These are phyloP conservation scores for Thyatira batis DNA, from an alignment of 2,888 invertebrate genomes.

Conservation along the genomic window DNA sequence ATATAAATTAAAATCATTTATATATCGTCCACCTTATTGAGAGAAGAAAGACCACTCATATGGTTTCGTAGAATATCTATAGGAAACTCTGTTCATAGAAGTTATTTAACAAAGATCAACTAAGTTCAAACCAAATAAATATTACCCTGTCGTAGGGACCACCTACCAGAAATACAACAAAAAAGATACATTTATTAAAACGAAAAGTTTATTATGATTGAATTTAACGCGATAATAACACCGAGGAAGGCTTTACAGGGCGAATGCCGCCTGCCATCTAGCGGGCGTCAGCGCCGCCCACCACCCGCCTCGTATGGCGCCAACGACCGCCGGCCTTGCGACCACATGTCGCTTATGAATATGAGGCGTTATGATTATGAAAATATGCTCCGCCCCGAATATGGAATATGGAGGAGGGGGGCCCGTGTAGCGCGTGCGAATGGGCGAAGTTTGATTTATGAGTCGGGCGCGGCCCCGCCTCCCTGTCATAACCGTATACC, in stretches of 20 bases:
- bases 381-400: slow-evolving; percentile 83
- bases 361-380: slow-evolving; percentile 83
- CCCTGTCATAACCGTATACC: slow-evolving; percentile 86
- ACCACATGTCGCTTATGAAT: slow-evolving; percentile 80
- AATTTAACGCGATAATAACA: slow-evolving; percentile 67
- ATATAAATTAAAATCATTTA: no score
- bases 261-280: slow-evolving; percentile 73
- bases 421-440: slow-evolving; percentile 84
- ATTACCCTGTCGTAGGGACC: no score
- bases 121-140: no score
- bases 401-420: slow-evolving; percentile 85
- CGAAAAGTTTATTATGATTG: slow-evolving; percentile 74
- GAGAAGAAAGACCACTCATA: no score
- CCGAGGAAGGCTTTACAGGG: slow-evolving; percentile 77
- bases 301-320: slow-evolving; percentile 52
- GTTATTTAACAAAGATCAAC: no score
- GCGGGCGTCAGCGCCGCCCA: slow-evolving; percentile 74
- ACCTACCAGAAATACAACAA: neutral
- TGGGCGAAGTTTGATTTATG: slow-evolving; percentile 86
- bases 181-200: slow-evolving; percentile 42
- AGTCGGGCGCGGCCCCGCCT: slow-evolving; percentile 84
- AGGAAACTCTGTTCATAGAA: no score
- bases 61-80: no score
- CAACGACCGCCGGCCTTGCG: slow-evolving; percentile 39
- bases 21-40: no score